These are phyloP conservation scores for Glomeris marginata DNA, from an alignment of 2,888 invertebrate genomes.

Conservation along the genomic window DNA sequence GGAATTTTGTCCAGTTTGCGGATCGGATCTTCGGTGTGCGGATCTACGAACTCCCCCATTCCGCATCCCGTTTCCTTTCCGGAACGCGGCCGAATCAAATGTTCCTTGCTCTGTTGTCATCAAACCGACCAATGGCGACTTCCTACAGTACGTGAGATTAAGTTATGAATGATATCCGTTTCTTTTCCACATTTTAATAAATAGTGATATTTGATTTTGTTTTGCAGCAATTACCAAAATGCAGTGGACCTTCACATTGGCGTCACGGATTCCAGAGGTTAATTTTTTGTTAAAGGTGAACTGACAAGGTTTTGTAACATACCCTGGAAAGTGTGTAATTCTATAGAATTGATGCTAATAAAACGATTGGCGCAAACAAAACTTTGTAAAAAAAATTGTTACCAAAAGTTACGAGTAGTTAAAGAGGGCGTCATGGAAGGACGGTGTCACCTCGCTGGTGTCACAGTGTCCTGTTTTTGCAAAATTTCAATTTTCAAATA, in stretches of 20 bases:
- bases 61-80: conserved; percentile 65
- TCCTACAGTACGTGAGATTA: conserved; percentile 49
- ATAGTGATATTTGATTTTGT: not conserved
- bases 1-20: conserved; percentile 60
- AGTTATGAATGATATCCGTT: no score
- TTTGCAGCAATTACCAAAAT: conserved; percentile 43
- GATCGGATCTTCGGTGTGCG: conserved; percentile 40
- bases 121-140: conserved; percentile 74
- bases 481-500: no score
- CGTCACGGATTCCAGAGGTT: conserved; percentile 57
- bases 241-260: conserved; percentile 79
- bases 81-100: conserved; percentile 54
- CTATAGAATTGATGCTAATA: no score
- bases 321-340: no score
- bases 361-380: no score
- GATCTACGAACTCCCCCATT: conserved; percentile 54
- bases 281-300: no score
- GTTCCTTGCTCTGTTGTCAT: conserved; percentile 61
- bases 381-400: no score
- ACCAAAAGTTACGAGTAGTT: not conserved
- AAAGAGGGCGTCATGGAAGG: no score
- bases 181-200: no score
- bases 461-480: no score
- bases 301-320: no score
- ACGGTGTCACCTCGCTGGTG: no score